Evolutionary conservation across 1,140 invertebrate genomes (phyloP), one percentile per base, ranked within the genome.

Genomic region (Apis mellifera): DNA sequence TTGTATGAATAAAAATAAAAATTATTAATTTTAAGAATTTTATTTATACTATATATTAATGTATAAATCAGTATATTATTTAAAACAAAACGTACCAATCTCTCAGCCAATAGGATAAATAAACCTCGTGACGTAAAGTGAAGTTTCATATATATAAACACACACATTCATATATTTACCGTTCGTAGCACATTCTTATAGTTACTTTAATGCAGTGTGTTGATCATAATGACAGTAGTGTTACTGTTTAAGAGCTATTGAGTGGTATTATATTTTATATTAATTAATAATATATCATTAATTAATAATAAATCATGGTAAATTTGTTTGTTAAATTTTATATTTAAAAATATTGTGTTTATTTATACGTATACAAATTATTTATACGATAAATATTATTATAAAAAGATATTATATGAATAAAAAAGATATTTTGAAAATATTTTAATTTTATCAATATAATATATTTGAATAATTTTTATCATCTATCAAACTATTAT

Each of bases 61-160:
- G 8, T 42, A 12, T 42, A 42, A 42, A 50, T 26, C 1, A 50
- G 26, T 7, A 50, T 50, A 21, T 2, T 62, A 21, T 59, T 77
- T 32, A 4, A 52, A 55, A 68, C 9, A 42, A 19, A 48, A 55
- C 11, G 13, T 1, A n/a, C 0, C 54, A 12, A 17, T 9, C 17
- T 12, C n/a, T 68, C 9, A 60, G 7, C 42, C 72, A 81, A 81
- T 68, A 13, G 64, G 72, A 54, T 42, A 54, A 52, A 52, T 52
- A 57, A 50, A 68, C 17, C 23, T 0, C n/a, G 0, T 81, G 79
- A 81, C 72, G 72, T 76, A 52, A 57, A 11, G 19, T 26, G 19
- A 42, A n/a, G 48, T 66, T 59, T 42, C 48, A 57, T 42, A 42
- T 42, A 42, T 42, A 42, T 42, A 42, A 42, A 42, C 5, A 7